Percentiles rank a stretch among this genome's conserved stretches.
phyloP scores from a whole-genome alignment of 2,888 invertebrate genomes.

The Tholera decimalis region DNA sequence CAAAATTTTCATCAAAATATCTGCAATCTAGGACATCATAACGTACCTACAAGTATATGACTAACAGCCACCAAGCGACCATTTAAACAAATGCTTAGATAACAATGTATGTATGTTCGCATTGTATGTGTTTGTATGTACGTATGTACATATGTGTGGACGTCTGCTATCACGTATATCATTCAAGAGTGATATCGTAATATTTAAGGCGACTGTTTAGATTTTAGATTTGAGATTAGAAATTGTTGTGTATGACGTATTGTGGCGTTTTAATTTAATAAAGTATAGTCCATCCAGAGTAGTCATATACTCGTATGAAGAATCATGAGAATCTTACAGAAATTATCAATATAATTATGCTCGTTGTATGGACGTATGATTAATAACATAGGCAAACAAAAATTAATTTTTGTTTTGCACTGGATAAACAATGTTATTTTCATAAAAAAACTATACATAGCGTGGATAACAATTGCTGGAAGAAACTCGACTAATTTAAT shows the following conservation, averaged over 20 bases:
- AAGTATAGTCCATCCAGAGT: not conserved
- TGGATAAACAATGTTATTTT: no score
- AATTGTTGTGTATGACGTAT: constrained; percentile 33
- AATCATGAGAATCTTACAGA: not conserved
- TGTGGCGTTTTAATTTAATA: constrained; percentile 9
- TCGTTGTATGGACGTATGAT: no score
- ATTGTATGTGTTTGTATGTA: constrained; percentile 21
- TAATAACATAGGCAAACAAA: no score
- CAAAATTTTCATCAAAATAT: constrained; percentile 45
- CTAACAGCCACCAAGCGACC: constrained; percentile 42
- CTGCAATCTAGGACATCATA: constrained; percentile 39
- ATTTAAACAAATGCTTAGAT: constrained; percentile 60
- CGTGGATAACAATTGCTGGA: no score
- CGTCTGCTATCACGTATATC: constrained; percentile 66
- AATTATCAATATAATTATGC: not conserved
- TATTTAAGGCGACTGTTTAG: constrained; percentile 66
- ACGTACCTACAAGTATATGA: constrained; percentile 29
- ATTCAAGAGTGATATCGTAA: constrained; percentile 65
- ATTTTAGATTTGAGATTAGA: constrained; percentile 68
- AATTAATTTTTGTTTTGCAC: no score
- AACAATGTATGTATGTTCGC: constrained; percentile 34
- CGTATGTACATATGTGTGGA: constrained; percentile 43
- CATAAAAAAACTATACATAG: no score
- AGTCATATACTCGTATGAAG: not conserved
- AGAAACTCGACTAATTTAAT: no score